Base-by-base conservation (phyloP, 2,797 vertebrate species). In the Poeciliopsis infans region DNA sequence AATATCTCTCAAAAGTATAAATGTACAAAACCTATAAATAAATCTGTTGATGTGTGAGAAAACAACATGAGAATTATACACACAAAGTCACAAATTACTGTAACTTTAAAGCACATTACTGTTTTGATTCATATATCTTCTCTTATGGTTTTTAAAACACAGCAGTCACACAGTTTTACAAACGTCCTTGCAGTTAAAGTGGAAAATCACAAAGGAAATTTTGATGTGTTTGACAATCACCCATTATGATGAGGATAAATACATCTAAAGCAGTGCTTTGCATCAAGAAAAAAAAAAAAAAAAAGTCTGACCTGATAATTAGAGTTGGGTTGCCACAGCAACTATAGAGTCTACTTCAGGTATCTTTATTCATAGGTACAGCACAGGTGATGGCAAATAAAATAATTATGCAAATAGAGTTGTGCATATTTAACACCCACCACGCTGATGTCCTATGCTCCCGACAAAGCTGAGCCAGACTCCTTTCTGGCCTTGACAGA, bases 361-460 rank as follows among this genome's bases (percentile, higher is more conserved):
- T 79, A 78, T 83, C 79, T 85, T 72, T 79, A 59, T 82, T 85
- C 81, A 82, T 78, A 85, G 74, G 53, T 46, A 57, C 69, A 41
- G 75, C 33, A 73, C 78, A 88, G 80, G 81, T 86, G 83, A 91
- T 78, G 74, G 64, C 72, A 80, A 51, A 69, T 84, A 79, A 88
- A 83, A 85, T 84, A 78, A 91, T 91, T 89, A 92, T 92, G 89
- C 71, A 86, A 88, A 91, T 92, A 49, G 8, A 4, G 18, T 23
- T n/a, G 72, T 81, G 87, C 85, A 91, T 88, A 88, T 88, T 91
- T 83, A 90, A 90, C 81, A 78, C 55, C 83, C 43, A 69, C 68
- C 82, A 71, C 81, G 84, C 31, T 84, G 79, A 91, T 80, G 91
- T 79, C 66, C 75, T 74, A 10, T 77, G 68, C 81, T 86, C 39